These are phyloP conservation scores for Streblospio benedicti DNA, from an alignment of 1,140 invertebrate genomes.

Conservation along the genomic window DNA sequence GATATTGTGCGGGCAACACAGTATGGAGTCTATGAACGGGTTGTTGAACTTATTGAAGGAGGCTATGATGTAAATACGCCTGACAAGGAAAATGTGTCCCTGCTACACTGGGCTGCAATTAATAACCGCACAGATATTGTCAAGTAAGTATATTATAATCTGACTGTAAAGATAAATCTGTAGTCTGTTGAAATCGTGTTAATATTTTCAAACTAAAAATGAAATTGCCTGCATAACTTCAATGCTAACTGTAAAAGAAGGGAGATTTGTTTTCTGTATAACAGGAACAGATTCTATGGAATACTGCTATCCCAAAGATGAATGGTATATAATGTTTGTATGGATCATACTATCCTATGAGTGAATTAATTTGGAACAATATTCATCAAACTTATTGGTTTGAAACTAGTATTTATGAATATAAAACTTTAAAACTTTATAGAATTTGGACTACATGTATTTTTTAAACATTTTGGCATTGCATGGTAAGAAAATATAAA, in stretches of 20 bases:
- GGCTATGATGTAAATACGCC: constrained; percentile 49
- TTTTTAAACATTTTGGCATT: no score
- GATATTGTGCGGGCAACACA: constrained; percentile 87
- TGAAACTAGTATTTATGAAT: neutral
- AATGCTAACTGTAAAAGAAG: no score
- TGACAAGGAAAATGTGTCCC: constrained; percentile 54
- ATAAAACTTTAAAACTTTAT: neutral
- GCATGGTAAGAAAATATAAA: no score
- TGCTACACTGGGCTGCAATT: constrained; percentile 98
- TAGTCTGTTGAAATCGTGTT: neutral
- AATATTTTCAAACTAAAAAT: neutral
- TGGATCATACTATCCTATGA: no score
- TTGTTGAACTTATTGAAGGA: constrained; percentile 79
- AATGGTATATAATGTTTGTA: no score
- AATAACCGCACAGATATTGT: constrained; percentile 87
- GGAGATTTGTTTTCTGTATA: no score
- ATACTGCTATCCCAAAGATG: no score
- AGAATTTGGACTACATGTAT: no score
- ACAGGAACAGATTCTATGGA: no score
- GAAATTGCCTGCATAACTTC: no score
- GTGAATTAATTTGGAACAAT: no score
- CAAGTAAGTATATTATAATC: constrained; percentile 43
- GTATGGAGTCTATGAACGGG: constrained; percentile 77
- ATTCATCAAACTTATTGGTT: no score
- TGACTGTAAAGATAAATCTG: neutral